Evolutionary conservation across 2,888 invertebrate genomes (phyloP).

Genomic region (Drosophila kokeensis): DNA sequence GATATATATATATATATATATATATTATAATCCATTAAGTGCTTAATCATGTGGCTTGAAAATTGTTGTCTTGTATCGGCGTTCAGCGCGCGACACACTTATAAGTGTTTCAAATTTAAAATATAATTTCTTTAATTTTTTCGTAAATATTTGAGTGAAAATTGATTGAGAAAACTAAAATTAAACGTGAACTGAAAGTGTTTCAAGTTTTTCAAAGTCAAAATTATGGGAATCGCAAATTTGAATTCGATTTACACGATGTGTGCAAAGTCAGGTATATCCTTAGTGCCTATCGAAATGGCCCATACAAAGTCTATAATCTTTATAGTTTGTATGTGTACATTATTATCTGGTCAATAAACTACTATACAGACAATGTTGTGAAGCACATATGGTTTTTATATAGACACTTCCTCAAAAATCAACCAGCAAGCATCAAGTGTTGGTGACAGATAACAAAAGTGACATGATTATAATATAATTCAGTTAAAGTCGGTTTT

Average conservation of each 20-base stretch:
- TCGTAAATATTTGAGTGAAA: conserved; percentile 32
- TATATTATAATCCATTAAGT: conserved; percentile 15
- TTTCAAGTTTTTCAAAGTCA: background rate
- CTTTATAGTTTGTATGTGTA: background rate
- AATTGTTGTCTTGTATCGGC: conserved; percentile 2
- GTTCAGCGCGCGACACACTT: background rate
- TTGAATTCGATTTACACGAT: background rate
- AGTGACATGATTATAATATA: background rate
- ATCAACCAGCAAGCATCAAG: background rate
- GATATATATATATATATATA: background rate
- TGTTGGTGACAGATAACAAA: conserved; percentile 10
- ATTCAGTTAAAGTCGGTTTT: conserved; percentile 24
- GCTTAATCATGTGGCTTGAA: conserved; percentile 23
- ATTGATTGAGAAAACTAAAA: background rate
- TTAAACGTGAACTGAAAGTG: conserved; percentile 12
- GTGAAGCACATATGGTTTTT: background rate
- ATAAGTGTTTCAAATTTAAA: conserved; percentile 5
- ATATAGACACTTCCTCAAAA: background rate
- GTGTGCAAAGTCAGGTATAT: background rate
- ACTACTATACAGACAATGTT: background rate
- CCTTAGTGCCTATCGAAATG: too few species aligned
- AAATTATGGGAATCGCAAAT: background rate
- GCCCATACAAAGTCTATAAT: too few species aligned
- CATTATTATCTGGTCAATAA: background rate
- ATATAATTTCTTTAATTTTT: conserved; percentile 1